A percentile compares a stretch with the other conserved stretches of the same genome.
Evolutionary conservation across 2,888 invertebrate species (phyloP).

Genomic region (Alentia gelatinosa): DNA sequence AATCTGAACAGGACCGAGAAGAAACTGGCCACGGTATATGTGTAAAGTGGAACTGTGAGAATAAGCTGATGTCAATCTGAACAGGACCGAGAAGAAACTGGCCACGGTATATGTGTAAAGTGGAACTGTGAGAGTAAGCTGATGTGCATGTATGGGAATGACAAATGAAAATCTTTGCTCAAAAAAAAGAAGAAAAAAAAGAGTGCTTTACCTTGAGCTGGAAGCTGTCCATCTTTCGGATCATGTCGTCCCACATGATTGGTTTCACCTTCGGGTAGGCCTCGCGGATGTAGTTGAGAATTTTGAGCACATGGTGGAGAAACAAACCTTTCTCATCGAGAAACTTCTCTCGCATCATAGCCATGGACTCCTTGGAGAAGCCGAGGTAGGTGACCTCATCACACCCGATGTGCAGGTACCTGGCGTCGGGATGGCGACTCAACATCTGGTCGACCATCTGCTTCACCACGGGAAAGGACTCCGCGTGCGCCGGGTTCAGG

Average conservation of each 20-base stretch:
- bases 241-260: constrained; percentile 92
- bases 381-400: constrained; percentile 84
- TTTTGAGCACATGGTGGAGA: constrained; percentile 71
- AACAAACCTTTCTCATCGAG: background rate
- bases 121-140: too few relatives aligned
- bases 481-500: constrained; percentile 86
- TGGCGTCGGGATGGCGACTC: constrained; percentile 83
- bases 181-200: too few relatives aligned
- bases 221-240: constrained; percentile 80
- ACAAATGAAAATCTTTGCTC: too few relatives aligned
- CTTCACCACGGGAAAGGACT: background rate
- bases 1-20: too few relatives aligned
- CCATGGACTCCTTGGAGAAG: background rate
- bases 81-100: too few relatives aligned
- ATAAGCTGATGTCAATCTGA: too few relatives aligned
- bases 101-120: too few relatives aligned
- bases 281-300: constrained; percentile 83
- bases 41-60: too few relatives aligned
- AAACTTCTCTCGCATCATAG: constrained; percentile 30
- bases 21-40: too few relatives aligned
- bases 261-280: constrained; percentile 84
- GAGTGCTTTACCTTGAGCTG: background rate
- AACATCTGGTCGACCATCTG: constrained; percentile 41
- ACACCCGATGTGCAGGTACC: constrained; percentile 89
- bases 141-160: too few relatives aligned